Evolutionary conservation across 1,140 invertebrate species (phyloP).

Genomic region (Aporrectodea caliginosa): DNA sequence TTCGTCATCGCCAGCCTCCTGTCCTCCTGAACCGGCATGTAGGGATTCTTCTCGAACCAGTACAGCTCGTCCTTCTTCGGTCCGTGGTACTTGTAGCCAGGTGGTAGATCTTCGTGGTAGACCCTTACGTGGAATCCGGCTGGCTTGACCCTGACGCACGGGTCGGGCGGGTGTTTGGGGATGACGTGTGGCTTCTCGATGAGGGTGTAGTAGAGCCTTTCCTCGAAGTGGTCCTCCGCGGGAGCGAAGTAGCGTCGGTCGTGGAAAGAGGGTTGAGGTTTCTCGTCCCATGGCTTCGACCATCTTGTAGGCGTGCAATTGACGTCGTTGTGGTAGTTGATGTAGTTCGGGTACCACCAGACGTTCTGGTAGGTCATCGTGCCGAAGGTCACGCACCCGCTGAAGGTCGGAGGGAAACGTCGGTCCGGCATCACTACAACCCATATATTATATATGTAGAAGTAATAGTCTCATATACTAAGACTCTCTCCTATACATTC

Average conservation of each 20-base stretch:
- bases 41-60: neutral
- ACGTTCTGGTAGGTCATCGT: neutral
- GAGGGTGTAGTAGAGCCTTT: neutral
- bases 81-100: neutral
- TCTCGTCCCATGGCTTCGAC: neutral
- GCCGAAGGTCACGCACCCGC: too few relatives aligned
- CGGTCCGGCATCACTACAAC: too few relatives aligned
- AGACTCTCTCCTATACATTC: too few relatives aligned
- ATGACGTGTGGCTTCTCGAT: neutral
- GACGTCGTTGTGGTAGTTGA: constrained; percentile 1
- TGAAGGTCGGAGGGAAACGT: too few relatives aligned
- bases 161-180: neutral
- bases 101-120: neutral
- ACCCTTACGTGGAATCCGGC: neutral
- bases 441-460: too few relatives aligned
- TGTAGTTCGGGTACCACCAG: neutral
- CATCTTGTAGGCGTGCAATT: neutral
- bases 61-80: neutral
- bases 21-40: neutral
- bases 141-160: neutral
- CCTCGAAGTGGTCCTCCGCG: neutral
- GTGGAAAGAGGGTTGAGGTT: neutral
- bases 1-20: neutral
- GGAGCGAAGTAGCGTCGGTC: neutral
- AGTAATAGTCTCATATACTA: too few relatives aligned